These are phyloP conservation scores for Hemitrygon akajei DNA, from an alignment of 2,797 vertebrate genomes.

Conservation along the genomic window DNA sequence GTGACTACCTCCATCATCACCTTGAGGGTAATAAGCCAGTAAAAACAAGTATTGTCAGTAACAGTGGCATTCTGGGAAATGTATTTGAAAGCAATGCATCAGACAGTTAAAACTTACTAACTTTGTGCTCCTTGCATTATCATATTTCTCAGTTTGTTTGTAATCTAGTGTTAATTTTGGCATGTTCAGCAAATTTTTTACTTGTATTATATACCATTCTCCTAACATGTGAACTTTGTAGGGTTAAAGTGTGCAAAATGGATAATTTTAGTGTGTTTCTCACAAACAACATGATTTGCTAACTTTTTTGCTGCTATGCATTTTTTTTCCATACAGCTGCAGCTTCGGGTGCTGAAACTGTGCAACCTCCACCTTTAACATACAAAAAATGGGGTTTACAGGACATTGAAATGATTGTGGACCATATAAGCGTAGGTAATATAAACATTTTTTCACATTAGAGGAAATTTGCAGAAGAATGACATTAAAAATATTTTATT, in stretches of 20 bases:
- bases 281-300: background rate
- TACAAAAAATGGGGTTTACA: constrained; percentile 98
- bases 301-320: background rate
- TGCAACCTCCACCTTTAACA: constrained; percentile 87
- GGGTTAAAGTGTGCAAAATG: background rate
- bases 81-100: background rate
- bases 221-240: background rate
- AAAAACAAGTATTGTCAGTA: background rate
- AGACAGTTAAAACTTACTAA: too few species aligned
- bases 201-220: background rate
- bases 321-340: constrained; percentile 65
- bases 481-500: background rate
- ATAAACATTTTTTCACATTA: background rate
- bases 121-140: background rate
- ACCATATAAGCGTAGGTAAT: constrained; percentile 87
- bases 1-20: background rate
- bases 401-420: constrained; percentile 83
- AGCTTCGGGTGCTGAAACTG: constrained; percentile 84
- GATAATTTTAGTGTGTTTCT: background rate
- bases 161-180: background rate
- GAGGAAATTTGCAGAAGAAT: too few species aligned
- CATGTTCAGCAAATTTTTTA: background rate
- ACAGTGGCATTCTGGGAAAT: background rate
- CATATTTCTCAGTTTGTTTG: background rate
- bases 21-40: background rate